Percentiles rank a stretch among this genome's conserved stretches.
These are phyloP conservation scores for Cephus pulcher DNA, from an alignment of 2,888 invertebrate species.

Conservation along the genomic window DNA sequence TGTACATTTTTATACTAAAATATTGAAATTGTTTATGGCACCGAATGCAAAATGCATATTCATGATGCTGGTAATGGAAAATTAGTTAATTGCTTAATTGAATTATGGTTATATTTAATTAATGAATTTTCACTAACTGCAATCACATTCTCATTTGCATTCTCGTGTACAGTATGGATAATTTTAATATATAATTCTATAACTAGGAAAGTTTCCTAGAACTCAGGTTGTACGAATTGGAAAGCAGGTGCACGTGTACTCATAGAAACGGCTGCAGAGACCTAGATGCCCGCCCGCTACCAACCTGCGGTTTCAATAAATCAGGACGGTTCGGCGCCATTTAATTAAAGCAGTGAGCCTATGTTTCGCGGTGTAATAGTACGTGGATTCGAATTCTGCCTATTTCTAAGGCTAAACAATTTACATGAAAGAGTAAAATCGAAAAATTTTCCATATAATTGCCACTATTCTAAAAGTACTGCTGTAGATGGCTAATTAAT, in stretches of 20 bases:
- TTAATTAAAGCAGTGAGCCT: conserved; percentile 25
- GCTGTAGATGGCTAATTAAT: neutral
- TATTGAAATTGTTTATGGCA: neutral
- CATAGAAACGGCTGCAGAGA: neutral
- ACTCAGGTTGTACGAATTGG: conserved; percentile 11
- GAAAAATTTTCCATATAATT: too few species aligned
- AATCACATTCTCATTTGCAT: neutral
- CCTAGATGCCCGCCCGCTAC: conserved; percentile 4
- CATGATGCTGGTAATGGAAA: neutral
- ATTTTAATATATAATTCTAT: neutral
- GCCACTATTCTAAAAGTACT: neutral
- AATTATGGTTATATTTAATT: neutral
- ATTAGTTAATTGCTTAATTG: neutral
- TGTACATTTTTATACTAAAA: neutral
- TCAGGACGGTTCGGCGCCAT: conserved; percentile 22
- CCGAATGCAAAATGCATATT: neutral
- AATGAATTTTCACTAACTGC: neutral
- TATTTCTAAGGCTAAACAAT: neutral
- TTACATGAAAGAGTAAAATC: neutral
- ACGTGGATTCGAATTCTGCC: conserved; percentile 5
- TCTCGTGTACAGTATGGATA: neutral
- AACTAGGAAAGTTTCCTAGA: conserved; percentile 15
- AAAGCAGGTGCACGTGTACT: conserved; percentile 10
- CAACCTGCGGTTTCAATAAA: conserved; percentile 18
- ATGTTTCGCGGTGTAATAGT: conserved; percentile 21